Percentiles rank a stretch among this genome's conserved stretches.
Conservation (phyloP, 2,888 invertebrate species). For the Hypolimnas misippus region DNA sequence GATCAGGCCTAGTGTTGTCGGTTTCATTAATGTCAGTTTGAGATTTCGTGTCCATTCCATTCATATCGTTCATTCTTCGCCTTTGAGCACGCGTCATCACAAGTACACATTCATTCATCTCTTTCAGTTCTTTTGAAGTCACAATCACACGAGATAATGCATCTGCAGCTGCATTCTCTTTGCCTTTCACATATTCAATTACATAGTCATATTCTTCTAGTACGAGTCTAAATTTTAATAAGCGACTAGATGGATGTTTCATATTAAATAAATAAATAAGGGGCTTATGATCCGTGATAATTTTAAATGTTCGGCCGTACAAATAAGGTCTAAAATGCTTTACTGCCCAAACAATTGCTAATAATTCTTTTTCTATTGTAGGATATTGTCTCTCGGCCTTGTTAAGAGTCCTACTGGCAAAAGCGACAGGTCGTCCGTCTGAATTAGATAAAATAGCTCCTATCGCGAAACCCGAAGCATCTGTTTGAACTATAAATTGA, state of each 20-base stretch:
- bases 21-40: no score
- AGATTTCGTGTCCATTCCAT: no score
- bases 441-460: conserved; percentile 38
- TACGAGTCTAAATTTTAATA: conserved; percentile 39
- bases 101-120: conserved; percentile 33
- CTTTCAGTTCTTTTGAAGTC: conserved; percentile 36
- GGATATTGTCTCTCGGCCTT: conserved; percentile 39
- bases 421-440: conserved; percentile 37
- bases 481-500: conserved; percentile 37
- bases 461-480: conserved; percentile 36
- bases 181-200: conserved; percentile 35
- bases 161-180: conserved; percentile 36
- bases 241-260: conserved; percentile 38
- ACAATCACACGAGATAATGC: conserved; percentile 38
- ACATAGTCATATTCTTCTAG: conserved; percentile 36
- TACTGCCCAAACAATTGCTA: conserved; percentile 38
- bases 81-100: no score
- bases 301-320: conserved; percentile 33
- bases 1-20: background rate
- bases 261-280: conserved; percentile 37
- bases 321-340: conserved; percentile 41
- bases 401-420: conserved; percentile 38
- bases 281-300: conserved; percentile 40
- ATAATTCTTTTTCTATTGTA: conserved; percentile 36
- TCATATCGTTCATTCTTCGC: no score